phyloP scores from a whole-genome alignment of 2,113 vertebrate species.

The Rhabdomys dilectus region DNA sequence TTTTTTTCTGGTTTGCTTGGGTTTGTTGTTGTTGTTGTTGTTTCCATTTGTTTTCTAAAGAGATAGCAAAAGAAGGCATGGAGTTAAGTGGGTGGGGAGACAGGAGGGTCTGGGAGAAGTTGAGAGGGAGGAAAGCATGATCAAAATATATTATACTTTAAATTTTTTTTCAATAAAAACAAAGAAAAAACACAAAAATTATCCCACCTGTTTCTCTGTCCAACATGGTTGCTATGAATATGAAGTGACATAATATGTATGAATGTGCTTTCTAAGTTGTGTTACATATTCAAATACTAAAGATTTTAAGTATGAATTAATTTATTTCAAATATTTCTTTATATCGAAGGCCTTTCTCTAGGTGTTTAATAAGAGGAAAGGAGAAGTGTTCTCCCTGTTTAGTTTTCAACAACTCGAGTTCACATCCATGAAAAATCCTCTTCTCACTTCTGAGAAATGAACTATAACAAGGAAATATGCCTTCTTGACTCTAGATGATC shows the following conservation, averaged over 20 bases:
- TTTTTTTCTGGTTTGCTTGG: background rate
- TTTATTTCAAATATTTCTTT: background rate
- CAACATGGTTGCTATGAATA: background rate
- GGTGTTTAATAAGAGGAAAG: background rate
- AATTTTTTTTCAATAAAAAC: background rate
- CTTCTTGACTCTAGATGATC: background rate
- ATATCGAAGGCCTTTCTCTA: background rate
- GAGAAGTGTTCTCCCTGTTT: background rate
- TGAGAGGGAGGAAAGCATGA: background rate
- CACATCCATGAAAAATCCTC: background rate
- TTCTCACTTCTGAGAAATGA: background rate
- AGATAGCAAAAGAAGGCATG: background rate
- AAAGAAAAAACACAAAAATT: background rate
- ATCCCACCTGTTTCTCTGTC: background rate
- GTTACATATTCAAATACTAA: background rate
- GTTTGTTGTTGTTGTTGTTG: background rate
- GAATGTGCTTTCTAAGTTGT: background rate
- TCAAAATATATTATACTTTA: background rate
- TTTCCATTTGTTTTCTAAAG: background rate
- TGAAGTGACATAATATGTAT: background rate
- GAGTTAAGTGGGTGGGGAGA: background rate
- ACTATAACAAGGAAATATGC: background rate
- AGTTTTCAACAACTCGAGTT: background rate
- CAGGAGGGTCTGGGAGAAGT: background rate
- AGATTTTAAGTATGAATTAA: background rate